These are phyloP conservation scores for Daphoenositta chrysoptera DNA, from an alignment of 2,113 vertebrate genomes.

Conservation along the genomic window DNA sequence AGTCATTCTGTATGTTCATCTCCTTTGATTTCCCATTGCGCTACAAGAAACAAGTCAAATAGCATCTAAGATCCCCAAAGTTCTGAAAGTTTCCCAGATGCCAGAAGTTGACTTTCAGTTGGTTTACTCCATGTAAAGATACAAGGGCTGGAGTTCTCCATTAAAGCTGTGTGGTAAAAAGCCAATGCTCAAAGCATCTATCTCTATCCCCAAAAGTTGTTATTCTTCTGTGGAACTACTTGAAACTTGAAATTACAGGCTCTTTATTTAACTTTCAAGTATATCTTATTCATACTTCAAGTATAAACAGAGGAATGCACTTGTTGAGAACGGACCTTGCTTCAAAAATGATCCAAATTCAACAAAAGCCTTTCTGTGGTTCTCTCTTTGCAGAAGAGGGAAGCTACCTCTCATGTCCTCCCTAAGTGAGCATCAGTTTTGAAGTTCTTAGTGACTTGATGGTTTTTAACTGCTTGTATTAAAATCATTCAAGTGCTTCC, in stretches of 20 bases:
- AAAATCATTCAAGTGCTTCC: background rate
- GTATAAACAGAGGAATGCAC: background rate
- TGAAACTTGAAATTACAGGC: background rate
- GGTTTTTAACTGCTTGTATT: background rate
- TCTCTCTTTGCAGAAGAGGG: background rate
- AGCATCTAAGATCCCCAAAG: background rate
- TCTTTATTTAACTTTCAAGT: background rate
- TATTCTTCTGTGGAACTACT: background rate
- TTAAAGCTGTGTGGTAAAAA: background rate
- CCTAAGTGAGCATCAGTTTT: background rate
- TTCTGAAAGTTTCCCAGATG: background rate
- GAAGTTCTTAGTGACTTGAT: background rate
- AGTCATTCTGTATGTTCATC: background rate
- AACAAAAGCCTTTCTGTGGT: background rate
- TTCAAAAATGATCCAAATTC: background rate
- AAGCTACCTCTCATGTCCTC: background rate
- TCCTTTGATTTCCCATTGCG: background rate
- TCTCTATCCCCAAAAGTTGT: background rate
- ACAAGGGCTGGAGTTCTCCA: rapidly evolving
- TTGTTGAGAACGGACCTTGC: background rate
- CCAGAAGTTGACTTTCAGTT: background rate
- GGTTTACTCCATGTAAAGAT: background rate
- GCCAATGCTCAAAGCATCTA: background rate
- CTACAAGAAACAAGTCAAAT: background rate
- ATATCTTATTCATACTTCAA: background rate